Base-by-base conservation (phyloP, 2,797 vertebrate genomes). In the Vespertilio murinus region DNA sequence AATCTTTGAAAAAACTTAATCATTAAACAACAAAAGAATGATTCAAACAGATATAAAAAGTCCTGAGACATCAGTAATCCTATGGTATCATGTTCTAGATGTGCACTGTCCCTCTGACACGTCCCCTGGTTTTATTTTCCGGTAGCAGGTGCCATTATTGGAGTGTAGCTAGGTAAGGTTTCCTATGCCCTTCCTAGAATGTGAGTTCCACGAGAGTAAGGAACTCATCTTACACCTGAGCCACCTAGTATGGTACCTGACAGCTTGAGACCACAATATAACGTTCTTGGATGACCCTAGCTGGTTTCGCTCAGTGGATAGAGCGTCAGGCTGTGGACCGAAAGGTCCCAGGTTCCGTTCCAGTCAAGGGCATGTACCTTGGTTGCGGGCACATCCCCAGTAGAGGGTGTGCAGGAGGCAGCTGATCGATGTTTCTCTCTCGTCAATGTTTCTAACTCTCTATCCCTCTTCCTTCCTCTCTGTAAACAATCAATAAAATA, bases 31-130 rank as follows among this genome's bases (percentile, higher is more conserved):
- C 69, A 64, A 83, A 84, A 79, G 80, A 78, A 42, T 9, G 16
- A 75, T 49, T 80, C 38, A 33, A 33, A 59, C 71, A 42, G 14
- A 49, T 7, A n/a, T 42, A 9, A 56, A 17, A 79, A 87, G 8
- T 86, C 69, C 12, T 33, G 6, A 25, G 2, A 45, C 42, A n/a
- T 56, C 56, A 78, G 8, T 16, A 17, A 2, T 30, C 14, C 56
- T 42, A 1, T 35, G 23, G 45, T 16, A 12, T 10, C 11, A 2
- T 40, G 8, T 30, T 56, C 35, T 73, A 33, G 16, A 22, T 18
- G 0, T 13, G 2, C 3, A 0, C 28, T 33, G 7, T 87, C 47
- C 10, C 3, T 93, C 20, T 14, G n/a, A 0, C 14, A 10, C 4
- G 5, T 80, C n/a, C 8, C 8, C 25, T 45, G 40, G 18, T 56